phyloP scores from a whole-genome alignment of 2,113 vertebrate genomes.

The Oceanodroma tethys region DNA sequence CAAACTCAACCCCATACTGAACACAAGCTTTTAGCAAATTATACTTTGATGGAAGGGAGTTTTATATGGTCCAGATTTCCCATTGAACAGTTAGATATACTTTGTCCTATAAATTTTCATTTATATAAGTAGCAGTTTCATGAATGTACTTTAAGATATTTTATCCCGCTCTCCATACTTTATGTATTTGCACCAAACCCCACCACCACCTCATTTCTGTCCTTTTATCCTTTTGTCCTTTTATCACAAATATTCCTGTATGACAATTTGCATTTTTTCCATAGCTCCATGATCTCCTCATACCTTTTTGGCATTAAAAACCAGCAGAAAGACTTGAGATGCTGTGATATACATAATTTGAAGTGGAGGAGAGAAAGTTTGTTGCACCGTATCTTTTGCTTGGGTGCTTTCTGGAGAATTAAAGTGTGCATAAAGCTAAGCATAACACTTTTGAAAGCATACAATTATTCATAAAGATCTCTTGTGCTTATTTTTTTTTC shows the following conservation, averaged over 20 bases:
- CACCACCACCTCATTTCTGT: neutral
- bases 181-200: neutral
- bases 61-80: neutral
- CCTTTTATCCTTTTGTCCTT: neutral
- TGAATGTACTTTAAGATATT: neutral
- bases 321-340: neutral
- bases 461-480: neutral
- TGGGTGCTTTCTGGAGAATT: neutral
- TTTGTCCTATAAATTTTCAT: neutral
- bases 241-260: neutral
- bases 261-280: neutral
- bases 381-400: neutral
- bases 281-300: neutral
- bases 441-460: neutral
- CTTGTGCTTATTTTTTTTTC: neutral
- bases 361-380: neutral
- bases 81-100: neutral
- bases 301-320: neutral
- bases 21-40: neutral
- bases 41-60: neutral
- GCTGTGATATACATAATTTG: neutral
- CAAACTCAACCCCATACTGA: neutral
- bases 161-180: neutral
- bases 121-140: neutral
- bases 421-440: neutral